phyloP scores from a whole-genome alignment of 1,140 invertebrate genomes.

The Lepidurus arcticus region DNA sequence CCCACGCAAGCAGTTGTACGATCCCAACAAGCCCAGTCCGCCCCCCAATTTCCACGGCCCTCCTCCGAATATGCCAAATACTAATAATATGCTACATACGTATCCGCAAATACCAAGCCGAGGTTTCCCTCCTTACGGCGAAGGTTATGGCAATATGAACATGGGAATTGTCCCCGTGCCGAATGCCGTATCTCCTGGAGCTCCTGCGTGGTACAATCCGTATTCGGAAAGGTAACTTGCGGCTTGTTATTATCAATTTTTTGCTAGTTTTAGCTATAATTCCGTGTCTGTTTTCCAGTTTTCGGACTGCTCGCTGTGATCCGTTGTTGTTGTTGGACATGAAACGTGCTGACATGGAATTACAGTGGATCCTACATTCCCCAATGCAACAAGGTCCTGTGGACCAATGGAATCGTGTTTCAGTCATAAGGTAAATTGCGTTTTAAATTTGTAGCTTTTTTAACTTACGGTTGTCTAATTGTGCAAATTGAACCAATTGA shows the following conservation, averaged over 20 bases:
- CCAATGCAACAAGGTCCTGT: constrained; percentile 33
- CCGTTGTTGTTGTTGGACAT: constrained; percentile 52
- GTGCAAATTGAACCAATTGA: not conserved
- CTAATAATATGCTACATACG: not conserved
- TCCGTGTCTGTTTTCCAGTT: constrained; percentile 42
- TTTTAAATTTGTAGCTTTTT: not conserved
- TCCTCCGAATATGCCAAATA: not conserved
- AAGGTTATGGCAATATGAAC: constrained; percentile 6
- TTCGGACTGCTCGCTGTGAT: constrained; percentile 47
- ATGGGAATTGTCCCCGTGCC: not conserved
- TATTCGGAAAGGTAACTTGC: constrained; percentile 48
- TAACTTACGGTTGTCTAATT: not conserved
- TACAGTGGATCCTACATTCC: constrained; percentile 49
- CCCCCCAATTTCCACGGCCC: not conserved
- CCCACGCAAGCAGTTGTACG: not conserved
- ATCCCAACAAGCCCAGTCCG: not conserved
- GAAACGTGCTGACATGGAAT: constrained; percentile 51
- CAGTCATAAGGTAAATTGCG: constrained; percentile 34
- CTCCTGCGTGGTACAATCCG: constrained; percentile 42
- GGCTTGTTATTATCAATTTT: not conserved
- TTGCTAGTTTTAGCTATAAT: constrained; percentile 27
- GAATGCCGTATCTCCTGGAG: constrained; percentile 23
- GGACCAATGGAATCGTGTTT: constrained; percentile 34
- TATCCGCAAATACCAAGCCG: not conserved
- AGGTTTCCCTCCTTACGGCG: not conserved